A percentile compares a stretch with the other conserved stretches of the same genome.
phyloP scores from a whole-genome alignment of 2,888 invertebrate genomes.

The Parnassius apollo region DNA sequence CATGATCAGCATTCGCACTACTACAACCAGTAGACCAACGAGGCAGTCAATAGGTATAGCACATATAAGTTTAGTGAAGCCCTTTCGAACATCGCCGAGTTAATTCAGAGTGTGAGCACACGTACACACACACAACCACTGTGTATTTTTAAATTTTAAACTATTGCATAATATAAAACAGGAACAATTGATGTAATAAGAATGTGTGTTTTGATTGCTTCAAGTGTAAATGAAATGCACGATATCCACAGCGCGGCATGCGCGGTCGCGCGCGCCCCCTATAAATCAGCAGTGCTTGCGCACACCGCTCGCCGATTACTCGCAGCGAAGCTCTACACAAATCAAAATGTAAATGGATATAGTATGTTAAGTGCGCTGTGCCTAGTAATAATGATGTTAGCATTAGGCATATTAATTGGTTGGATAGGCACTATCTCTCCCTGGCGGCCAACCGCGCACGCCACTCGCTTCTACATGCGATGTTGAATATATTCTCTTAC shows the following conservation, averaged over 20 bases:
- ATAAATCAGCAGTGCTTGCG: conserved; percentile 64
- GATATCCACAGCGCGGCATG: background rate
- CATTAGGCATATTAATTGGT: conserved; percentile 81
- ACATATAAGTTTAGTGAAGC: too few relatives aligned
- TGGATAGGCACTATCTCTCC: conserved; percentile 72
- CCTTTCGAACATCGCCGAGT: too few relatives aligned
- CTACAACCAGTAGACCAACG: too few relatives aligned
- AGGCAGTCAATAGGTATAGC: too few relatives aligned
- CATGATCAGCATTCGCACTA: too few relatives aligned
- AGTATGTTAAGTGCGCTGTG: conserved; percentile 77
- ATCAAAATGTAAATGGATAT: conserved; percentile 81
- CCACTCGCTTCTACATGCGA: conserved; percentile 46
- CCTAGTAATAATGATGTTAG: conserved; percentile 81
- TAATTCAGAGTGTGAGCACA: too few relatives aligned
- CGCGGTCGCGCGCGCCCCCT: conserved; percentile 38
- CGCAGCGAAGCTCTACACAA: conserved; percentile 74
- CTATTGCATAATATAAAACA: too few relatives aligned
- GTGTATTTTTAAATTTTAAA: too few relatives aligned
- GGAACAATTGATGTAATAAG: too few relatives aligned
- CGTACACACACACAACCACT: too few relatives aligned
- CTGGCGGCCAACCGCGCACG: conserved; percentile 56
- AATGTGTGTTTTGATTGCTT: conserved; percentile 17
- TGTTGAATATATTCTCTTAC: conserved; percentile 42
- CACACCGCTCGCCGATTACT: conserved; percentile 72
- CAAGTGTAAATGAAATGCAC: conserved; percentile 16